phyloP scores from a whole-genome alignment of 2,888 invertebrate genomes.

The Cynaeus angustus region DNA sequence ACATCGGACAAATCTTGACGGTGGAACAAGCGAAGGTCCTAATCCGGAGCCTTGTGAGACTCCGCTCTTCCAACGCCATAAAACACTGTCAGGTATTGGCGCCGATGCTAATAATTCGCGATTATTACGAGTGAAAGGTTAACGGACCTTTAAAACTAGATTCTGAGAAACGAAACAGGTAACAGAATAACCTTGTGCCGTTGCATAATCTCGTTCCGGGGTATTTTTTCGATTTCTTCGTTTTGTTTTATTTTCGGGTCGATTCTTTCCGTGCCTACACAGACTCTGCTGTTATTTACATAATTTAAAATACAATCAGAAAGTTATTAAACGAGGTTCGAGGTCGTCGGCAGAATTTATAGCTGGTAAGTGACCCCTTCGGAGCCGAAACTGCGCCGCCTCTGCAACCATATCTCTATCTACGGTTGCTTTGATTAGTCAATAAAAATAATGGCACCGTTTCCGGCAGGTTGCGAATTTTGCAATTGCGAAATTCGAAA shows the following conservation, averaged over 20 bases:
- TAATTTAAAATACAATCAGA: slow-evolving; percentile 45
- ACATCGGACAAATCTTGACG: neutral
- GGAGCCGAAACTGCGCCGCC: slow-evolving; percentile 16
- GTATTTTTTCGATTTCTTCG: slow-evolving; percentile 24
- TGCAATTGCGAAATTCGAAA: neutral
- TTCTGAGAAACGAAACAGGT: slow-evolving; percentile 57
- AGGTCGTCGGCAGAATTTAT: slow-evolving; percentile 28
- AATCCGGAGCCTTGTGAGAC: neutral
- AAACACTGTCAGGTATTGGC: slow-evolving; percentile 49
- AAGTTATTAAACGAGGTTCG: slow-evolving; percentile 35
- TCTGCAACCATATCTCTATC: slow-evolving; percentile 14
- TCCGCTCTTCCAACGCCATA: slow-evolving; percentile 27
- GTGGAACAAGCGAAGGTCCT: neutral
- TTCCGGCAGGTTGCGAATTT: slow-evolving; percentile 1
- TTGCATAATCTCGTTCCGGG: slow-evolving; percentile 53
- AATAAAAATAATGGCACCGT: slow-evolving; percentile 28
- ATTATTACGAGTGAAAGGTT: slow-evolving; percentile 56
- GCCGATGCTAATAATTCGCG: slow-evolving; percentile 49
- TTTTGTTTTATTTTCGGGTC: slow-evolving; percentile 23
- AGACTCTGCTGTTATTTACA: slow-evolving; percentile 33
- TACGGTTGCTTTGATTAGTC: slow-evolving; percentile 8
- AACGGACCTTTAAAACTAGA: slow-evolving; percentile 59
- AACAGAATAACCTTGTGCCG: slow-evolving; percentile 56
- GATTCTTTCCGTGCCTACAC: slow-evolving; percentile 37
- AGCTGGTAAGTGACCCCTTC: slow-evolving; percentile 36